A percentile compares a stretch with the other conserved stretches of the same genome.
phyloP scores from a whole-genome alignment of 2,113 vertebrate species.

The Syngnathus typhle region DNA sequence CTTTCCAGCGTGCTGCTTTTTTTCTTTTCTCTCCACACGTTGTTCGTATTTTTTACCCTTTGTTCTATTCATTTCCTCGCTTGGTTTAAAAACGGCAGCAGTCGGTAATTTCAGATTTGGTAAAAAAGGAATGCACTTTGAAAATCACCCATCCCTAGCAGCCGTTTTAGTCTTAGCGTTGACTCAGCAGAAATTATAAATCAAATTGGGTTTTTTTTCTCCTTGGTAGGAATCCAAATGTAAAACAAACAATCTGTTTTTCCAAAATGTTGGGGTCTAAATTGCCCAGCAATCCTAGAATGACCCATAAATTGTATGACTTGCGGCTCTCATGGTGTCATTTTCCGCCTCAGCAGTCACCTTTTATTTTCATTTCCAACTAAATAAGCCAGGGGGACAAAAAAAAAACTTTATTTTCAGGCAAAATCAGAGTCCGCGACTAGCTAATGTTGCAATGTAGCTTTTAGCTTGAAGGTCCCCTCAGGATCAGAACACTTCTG shows the following conservation, averaged over 20 bases:
- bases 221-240: too few species aligned
- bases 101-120: not conserved
- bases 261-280: not conserved
- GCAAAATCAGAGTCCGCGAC: not conserved
- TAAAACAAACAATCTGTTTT: not conserved
- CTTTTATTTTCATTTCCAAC: constrained; percentile 1
- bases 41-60: constrained; percentile 1
- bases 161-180: not conserved
- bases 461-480: not conserved
- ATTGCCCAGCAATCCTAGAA: not conserved
- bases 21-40: not conserved
- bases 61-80: not conserved
- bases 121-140: not conserved
- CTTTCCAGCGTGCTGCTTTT: not conserved
- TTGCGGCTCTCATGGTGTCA: constrained; percentile 7
- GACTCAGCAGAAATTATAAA: not conserved
- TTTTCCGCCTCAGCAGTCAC: not conserved
- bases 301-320: not conserved
- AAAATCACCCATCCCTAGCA: not conserved
- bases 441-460: not conserved
- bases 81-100: not conserved
- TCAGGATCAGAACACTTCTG: not conserved
- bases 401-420: not conserved
- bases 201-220: too few species aligned
- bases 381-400: not conserved